These are phyloP conservation scores for Gerris lacustris DNA, from an alignment of 2,888 invertebrate genomes.

Conservation along the genomic window DNA sequence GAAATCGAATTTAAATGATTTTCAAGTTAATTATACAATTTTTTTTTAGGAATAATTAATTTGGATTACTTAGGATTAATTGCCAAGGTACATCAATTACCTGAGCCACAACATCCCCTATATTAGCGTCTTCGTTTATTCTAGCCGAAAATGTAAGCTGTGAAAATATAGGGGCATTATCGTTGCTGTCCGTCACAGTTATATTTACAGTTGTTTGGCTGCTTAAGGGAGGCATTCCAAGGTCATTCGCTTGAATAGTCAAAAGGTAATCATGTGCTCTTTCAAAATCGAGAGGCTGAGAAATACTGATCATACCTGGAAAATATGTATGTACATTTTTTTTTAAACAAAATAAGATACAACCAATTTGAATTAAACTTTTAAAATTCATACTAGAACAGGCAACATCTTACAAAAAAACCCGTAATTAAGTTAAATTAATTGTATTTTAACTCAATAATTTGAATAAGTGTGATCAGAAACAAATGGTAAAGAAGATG, in stretches of 20 bases:
- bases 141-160: conserved; percentile 63
- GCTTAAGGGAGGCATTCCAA: conserved; percentile 76
- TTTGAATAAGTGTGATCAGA: no score
- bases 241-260: conserved; percentile 81
- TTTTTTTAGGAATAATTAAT: not conserved
- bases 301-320: conserved; percentile 58
- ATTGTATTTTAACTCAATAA: no score
- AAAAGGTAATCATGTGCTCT: conserved; percentile 71
- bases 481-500: no score
- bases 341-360: not conserved
- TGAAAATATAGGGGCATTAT: conserved; percentile 71
- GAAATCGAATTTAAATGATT: conserved; percentile 22
- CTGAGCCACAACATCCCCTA: conserved; percentile 60
- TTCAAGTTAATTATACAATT: not conserved
- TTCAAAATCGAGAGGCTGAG: conserved; percentile 76
- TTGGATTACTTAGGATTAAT: no score
- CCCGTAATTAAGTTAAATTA: not conserved
- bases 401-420: not conserved
- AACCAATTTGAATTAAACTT: not conserved
- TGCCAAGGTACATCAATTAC: conserved; percentile 36
- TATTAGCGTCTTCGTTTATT: conserved; percentile 64
- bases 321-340: not conserved
- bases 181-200: conserved; percentile 72
- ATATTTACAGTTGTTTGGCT: conserved; percentile 79
- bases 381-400: not conserved